Conservation (phyloP, 2,797 vertebrate species). For the Halcyon badia region DNA sequence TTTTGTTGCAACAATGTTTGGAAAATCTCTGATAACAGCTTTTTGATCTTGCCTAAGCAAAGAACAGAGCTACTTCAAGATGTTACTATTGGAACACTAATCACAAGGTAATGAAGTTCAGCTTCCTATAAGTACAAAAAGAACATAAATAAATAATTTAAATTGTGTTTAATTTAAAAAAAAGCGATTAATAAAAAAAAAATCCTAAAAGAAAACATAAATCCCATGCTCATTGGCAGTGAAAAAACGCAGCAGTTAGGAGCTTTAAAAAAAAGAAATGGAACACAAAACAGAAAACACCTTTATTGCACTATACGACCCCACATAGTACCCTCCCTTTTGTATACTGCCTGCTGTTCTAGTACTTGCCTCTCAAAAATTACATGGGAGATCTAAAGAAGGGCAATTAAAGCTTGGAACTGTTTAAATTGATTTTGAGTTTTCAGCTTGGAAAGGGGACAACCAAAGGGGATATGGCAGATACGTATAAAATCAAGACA, state of each 20-base stretch:
- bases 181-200: neutral
- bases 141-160: neutral
- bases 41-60: neutral
- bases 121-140: neutral
- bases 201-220: neutral
- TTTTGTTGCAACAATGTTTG: neutral
- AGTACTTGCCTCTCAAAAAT: slow-evolving; percentile 36
- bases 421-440: slow-evolving; percentile 30
- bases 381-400: slow-evolving; percentile 34
- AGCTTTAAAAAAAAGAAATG: neutral
- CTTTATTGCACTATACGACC: slow-evolving; percentile 5
- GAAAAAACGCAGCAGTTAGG: neutral
- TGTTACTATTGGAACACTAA: neutral
- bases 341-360: slow-evolving; percentile 33
- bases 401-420: slow-evolving; percentile 56
- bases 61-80: neutral
- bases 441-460: slow-evolving; percentile 47
- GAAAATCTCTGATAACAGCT: neutral
- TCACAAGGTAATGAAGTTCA: neutral
- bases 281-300: slow-evolving; percentile 7
- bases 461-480: slow-evolving; percentile 29
- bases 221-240: neutral
- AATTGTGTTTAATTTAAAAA: neutral
- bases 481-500: slow-evolving; percentile 48
- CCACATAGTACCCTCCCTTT: neutral